A percentile compares a stretch with the other conserved stretches of the same genome.
These are phyloP conservation scores for Andricus curvator DNA, from an alignment of 2,888 invertebrate species.

Conservation along the genomic window DNA sequence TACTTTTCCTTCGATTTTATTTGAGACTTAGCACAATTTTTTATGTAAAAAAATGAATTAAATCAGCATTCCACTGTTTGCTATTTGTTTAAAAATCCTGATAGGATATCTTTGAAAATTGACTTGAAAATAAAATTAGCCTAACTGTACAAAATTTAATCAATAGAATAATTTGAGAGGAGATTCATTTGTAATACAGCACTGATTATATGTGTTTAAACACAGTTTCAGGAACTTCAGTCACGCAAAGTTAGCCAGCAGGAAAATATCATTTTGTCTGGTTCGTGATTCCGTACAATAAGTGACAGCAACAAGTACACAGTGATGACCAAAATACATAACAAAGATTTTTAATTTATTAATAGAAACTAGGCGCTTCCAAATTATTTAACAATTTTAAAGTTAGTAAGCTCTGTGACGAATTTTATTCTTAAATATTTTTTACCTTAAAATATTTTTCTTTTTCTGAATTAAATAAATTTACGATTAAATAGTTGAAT, in stretches of 20 bases:
- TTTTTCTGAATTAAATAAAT: too few species aligned
- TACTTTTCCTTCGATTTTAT: too few species aligned
- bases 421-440: too few species aligned
- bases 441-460: too few species aligned
- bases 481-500: too few species aligned
- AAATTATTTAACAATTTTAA: too few species aligned
- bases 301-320: conserved; percentile 7
- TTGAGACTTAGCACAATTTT: too few species aligned
- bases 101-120: background rate
- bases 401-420: too few species aligned
- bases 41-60: too few species aligned
- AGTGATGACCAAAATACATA: background rate
- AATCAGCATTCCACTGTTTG: too few species aligned
- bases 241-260: background rate
- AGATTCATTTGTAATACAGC: background rate
- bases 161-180: background rate
- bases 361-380: background rate
- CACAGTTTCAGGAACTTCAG: background rate
- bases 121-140: background rate
- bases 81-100: too few species aligned
- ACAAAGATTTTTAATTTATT: background rate
- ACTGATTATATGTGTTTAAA: background rate
- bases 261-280: conserved; percentile 33
- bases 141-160: background rate
- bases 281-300: conserved; percentile 13